Percentiles rank a stretch among this genome's conserved stretches.
These are phyloP conservation scores for Monarcha castaneiventris DNA, from an alignment of 2,113 vertebrate species.

Conservation along the genomic window DNA sequence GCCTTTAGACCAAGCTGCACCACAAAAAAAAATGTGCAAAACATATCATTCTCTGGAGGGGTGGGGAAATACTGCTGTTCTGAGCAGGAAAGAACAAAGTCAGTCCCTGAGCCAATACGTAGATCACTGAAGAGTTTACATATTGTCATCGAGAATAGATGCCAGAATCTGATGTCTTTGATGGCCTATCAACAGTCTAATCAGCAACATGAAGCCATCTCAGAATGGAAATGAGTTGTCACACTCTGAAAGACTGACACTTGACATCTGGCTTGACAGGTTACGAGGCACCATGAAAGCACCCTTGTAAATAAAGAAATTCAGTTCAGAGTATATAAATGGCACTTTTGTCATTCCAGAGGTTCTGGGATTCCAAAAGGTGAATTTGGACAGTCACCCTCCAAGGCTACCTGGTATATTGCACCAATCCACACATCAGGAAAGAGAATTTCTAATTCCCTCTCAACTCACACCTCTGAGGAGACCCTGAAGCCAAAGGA, in stretches of 20 bases:
- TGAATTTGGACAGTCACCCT: background rate
- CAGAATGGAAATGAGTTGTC: background rate
- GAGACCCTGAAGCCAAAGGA: background rate
- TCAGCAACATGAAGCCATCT: background rate
- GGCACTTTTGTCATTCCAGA: accelerated
- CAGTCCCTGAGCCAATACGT: background rate
- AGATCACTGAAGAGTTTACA: constrained; percentile 10
- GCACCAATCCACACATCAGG: background rate
- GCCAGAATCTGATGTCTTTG: constrained; percentile 15
- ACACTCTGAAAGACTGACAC: background rate
- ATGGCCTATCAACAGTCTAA: background rate
- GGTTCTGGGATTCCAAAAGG: background rate
- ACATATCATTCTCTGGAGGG: background rate
- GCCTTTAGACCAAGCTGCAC: constrained; percentile 20
- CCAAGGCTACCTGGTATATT: accelerated
- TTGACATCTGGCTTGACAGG: background rate
- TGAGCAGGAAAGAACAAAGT: constrained; percentile 43
- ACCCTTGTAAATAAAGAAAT: background rate
- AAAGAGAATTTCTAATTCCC: background rate
- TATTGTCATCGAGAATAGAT: constrained; percentile 4
- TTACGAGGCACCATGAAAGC: background rate
- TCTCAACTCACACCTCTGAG: background rate
- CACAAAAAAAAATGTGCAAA: background rate
- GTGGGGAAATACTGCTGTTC: constrained; percentile 45
- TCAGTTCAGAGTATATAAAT: background rate